Percentiles rank a stretch among this genome's conserved stretches.
Evolutionary conservation across 2,888 invertebrate genomes (phyloP).

Genomic region (Mimumesa dahlbomi): DNA sequence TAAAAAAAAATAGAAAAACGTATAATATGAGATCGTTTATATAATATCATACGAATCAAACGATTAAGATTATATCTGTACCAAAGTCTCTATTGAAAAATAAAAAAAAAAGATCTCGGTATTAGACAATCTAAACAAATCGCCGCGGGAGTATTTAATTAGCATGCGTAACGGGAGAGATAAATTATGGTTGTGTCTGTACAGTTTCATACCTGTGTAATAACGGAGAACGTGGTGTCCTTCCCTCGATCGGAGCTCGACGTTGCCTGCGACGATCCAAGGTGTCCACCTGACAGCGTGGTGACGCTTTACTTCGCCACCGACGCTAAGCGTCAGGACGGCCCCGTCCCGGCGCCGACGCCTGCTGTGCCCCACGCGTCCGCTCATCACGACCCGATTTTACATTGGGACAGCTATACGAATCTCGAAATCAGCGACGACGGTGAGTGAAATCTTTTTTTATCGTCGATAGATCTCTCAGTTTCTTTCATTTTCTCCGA

Average conservation of each 20-base stretch:
- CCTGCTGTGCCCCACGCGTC: constrained; percentile 87
- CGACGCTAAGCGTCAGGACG: constrained; percentile 81
- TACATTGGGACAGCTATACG: constrained; percentile 90
- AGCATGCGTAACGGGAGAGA: too few species aligned
- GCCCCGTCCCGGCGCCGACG: constrained; percentile 86
- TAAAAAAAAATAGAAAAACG: too few species aligned
- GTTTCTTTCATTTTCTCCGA: neutral
- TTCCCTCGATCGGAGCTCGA: constrained; percentile 94
- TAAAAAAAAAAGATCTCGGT: too few species aligned
- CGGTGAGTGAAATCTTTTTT: constrained; percentile 71
- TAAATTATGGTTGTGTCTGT: too few species aligned
- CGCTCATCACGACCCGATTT: constrained; percentile 86
- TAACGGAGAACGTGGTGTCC: constrained; percentile 90
- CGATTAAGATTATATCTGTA: too few species aligned
- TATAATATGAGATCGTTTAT: too few species aligned
- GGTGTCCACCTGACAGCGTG: constrained; percentile 92
- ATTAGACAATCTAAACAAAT: too few species aligned
- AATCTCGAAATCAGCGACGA: constrained; percentile 81
- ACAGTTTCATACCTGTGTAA: constrained; percentile 97
- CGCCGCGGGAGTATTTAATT: too few species aligned
- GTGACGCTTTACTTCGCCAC: constrained; percentile 91
- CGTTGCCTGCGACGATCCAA: constrained; percentile 89
- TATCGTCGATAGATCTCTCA: neutral
- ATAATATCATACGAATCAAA: too few species aligned
- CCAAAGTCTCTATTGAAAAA: too few species aligned